These are phyloP conservation scores for Pseudomyrmex sp. DNA, from an alignment of 1,140 invertebrate species.

Conservation along the genomic window DNA sequence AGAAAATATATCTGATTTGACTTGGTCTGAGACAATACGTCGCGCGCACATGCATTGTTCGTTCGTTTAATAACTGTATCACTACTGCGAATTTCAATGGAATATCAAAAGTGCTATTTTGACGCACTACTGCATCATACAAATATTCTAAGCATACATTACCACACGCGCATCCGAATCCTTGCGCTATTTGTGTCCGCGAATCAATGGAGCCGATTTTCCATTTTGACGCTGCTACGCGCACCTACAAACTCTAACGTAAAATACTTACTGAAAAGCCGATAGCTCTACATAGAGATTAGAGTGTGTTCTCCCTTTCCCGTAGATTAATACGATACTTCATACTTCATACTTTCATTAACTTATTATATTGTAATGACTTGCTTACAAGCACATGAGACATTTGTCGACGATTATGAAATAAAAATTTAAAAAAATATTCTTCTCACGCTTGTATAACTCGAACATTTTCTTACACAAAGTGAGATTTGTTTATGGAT, in stretches of 20 bases:
- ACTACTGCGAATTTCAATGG: constrained; percentile 12
- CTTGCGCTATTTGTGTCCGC: constrained; percentile 39
- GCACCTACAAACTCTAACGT: constrained; percentile 1
- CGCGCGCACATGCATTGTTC: neutral
- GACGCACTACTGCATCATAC: neutral
- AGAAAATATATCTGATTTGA: neutral
- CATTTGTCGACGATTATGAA: too few relatives aligned
- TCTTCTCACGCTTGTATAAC: too few relatives aligned
- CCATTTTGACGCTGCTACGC: constrained; percentile 17
- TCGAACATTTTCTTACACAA: too few relatives aligned
- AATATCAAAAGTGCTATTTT: constrained; percentile 23
- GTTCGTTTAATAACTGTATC: neutral
- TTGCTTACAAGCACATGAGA: too few relatives aligned
- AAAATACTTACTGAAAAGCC: neutral
- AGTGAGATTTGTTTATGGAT: too few relatives aligned
- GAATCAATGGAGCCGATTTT: constrained; percentile 29
- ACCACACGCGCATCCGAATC: constrained; percentile 4
- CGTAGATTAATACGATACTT: neutral
- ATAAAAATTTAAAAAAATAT: too few relatives aligned
- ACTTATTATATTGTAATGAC: neutral
- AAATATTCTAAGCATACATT: constrained; percentile 35
- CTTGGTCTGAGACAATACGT: neutral
- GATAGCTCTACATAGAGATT: neutral
- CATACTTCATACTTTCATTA: neutral
- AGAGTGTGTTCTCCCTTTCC: neutral